Evolutionary conservation across 1,140 invertebrate species (phyloP).

Genomic region (Drosophila elegans): DNA sequence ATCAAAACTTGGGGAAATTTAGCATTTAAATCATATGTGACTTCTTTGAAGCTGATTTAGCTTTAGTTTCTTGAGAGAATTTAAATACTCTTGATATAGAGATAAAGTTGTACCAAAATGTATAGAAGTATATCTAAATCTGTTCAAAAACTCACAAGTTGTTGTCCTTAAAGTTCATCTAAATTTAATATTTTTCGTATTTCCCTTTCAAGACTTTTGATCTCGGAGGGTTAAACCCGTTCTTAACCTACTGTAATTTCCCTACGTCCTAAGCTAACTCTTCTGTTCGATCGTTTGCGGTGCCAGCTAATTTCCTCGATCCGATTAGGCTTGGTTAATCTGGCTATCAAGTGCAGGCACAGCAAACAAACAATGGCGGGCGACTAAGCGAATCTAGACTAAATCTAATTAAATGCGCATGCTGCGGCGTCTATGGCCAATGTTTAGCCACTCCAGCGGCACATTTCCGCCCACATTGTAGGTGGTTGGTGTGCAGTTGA

Average conservation of each 20-base stretch:
- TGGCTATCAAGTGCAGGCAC: conserved; percentile 30
- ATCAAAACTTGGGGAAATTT: background rate
- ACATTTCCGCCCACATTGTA: conserved; percentile 68
- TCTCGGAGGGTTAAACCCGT: conserved; percentile 28
- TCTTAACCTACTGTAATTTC: conserved; percentile 62
- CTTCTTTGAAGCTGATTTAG: too few relatives aligned
- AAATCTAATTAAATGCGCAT: conserved; percentile 68
- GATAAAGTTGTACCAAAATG: background rate
- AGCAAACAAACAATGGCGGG: conserved; percentile 68
- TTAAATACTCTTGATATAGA: background rate
- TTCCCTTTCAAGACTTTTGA: background rate
- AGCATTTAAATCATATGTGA: too few relatives aligned
- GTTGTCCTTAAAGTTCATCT: background rate
- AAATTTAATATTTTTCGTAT: background rate
- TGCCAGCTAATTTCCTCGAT: conserved; percentile 36
- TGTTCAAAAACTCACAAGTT: too few relatives aligned
- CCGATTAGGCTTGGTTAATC: background rate
- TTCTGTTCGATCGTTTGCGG: conserved; percentile 57
- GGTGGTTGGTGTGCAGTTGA: conserved; percentile 56
- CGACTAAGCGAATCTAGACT: conserved; percentile 42
- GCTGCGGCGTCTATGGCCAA: conserved; percentile 79
- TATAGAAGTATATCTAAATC: too few relatives aligned
- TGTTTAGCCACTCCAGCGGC: conserved; percentile 80
- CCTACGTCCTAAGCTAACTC: conserved; percentile 59
- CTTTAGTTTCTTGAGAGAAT: background rate